Base-by-base conservation (phyloP, 1,140 invertebrate genomes). In the Aphelenchoides besseyi region DNA sequence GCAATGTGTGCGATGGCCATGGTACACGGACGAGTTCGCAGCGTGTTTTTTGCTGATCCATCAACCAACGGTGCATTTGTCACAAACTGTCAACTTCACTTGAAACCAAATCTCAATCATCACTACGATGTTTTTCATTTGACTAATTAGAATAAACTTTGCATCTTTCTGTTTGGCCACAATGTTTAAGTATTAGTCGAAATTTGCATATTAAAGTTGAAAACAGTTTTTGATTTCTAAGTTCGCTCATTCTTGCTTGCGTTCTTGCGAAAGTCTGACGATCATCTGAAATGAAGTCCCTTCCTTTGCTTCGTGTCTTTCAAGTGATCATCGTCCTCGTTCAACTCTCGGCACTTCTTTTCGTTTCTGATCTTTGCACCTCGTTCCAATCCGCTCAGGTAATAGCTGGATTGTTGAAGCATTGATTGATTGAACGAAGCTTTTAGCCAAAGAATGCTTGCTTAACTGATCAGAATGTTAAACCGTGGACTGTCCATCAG, bases 1-100 rank as follows among this genome's bases (percentile, higher is more conserved):
- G 26, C 63, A 37, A 66, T 66, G 63, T 66, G 63, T 53, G 16
- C 26, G 28, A 66, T 66, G 63, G 63, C 63, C 18, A 36, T 66
- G 8, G 63, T 66, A 12, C 63, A 66, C 36, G 36, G 26, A 29
- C 16, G 63, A 35, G 36, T 37, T 12, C 12, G 16, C 16, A 32
- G 28, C 2, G 63, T 66, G 12, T 36, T 66, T 29, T 66, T 66
- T 33, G 30, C 16, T 16, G 12, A 30, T 32, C 12, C 63, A 23
- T 66, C 63, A 28, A 35, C 32, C 12, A 66, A 66, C 12, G 63
- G 63, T 26, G 63, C 63, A 2, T 66, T 66, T 32, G 12, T 66
- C 1, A 66, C 63, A 12, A 66, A 66, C 3, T 66, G 63, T 3
- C 63, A 53, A 30, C 32, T 66, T 0, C 63, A 66, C 36, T 32